Evolutionary conservation across 2,797 vertebrate species (phyloP).

Genomic region (Tympanoctomys barrerae): DNA sequence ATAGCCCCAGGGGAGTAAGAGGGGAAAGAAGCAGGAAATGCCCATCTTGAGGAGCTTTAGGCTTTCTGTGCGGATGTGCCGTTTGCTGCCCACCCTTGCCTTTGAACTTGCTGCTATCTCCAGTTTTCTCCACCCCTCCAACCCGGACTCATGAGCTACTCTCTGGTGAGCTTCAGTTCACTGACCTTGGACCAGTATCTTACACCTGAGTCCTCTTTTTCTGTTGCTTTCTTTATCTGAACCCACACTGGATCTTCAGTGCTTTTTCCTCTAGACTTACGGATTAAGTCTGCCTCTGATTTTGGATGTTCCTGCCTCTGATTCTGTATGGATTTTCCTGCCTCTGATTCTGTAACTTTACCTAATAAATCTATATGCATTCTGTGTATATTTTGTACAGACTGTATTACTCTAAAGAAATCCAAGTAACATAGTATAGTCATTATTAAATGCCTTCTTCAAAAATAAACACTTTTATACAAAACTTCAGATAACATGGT

Average conservation of each 20-base stretch:
- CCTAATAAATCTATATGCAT: neutral
- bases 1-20: neutral
- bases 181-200: neutral
- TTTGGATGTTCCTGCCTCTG: neutral
- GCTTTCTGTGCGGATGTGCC: neutral
- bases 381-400: neutral
- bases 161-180: neutral
- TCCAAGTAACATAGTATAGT: neutral
- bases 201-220: neutral
- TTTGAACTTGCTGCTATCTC: neutral
- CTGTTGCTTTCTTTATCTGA: neutral
- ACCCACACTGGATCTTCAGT: neutral
- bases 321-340: neutral
- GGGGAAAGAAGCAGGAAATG: neutral
- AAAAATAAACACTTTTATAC: neutral
- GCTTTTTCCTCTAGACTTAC: neutral
- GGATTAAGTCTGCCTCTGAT: too few relatives aligned
- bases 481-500: neutral
- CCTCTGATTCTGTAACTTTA: neutral
- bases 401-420: neutral
- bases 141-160: neutral
- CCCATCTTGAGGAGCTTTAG: neutral
- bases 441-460: neutral
- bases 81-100: neutral
- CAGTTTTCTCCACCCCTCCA: neutral